Conservation (phyloP, 37 sponge, comb jelly and placozoan genomes). For the Chondrosia reniformis region DNA sequence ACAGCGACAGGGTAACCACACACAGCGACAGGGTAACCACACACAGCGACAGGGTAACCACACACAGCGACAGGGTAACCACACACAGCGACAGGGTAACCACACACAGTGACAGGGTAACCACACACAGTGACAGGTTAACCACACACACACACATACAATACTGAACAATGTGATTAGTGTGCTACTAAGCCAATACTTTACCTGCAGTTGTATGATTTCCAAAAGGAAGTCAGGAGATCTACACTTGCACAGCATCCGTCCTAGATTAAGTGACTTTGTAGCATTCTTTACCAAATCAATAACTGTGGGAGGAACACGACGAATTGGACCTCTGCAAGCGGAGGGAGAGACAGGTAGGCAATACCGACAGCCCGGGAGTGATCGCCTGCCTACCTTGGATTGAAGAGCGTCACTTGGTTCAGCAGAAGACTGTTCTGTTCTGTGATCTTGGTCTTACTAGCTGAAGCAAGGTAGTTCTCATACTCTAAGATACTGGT, state of each 20-base stretch:
- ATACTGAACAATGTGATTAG: too few relatives aligned
- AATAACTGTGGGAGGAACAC: conserved; percentile 62
- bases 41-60: too few relatives aligned
- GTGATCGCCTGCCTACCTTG: conserved; percentile 39
- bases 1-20: too few relatives aligned
- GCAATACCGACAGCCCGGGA: not conserved
- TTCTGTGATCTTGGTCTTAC: conserved; percentile 65
- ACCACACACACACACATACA: too few relatives aligned
- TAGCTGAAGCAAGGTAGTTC: conserved; percentile 70
- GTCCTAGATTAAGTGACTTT: conserved; percentile 61
- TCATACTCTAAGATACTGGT: conserved; percentile 87
- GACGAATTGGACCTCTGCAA: conserved; percentile 77
- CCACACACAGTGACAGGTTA: too few relatives aligned
- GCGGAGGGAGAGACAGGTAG: not conserved
- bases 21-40: too few relatives aligned
- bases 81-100: too few relatives aligned
- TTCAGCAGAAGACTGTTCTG: conserved; percentile 85
- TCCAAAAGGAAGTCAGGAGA: conserved; percentile 95
- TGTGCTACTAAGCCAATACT: too few relatives aligned
- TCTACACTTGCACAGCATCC: conserved; percentile 81
- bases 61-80: too few relatives aligned
- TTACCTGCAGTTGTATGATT: conserved; percentile 84
- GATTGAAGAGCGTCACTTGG: conserved; percentile 74
- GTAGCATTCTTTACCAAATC: conserved; percentile 73
- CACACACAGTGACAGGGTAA: too few relatives aligned